phyloP scores from a whole-genome alignment of 2,113 vertebrate genomes.

The Poeciliopsis turrubarensis region DNA sequence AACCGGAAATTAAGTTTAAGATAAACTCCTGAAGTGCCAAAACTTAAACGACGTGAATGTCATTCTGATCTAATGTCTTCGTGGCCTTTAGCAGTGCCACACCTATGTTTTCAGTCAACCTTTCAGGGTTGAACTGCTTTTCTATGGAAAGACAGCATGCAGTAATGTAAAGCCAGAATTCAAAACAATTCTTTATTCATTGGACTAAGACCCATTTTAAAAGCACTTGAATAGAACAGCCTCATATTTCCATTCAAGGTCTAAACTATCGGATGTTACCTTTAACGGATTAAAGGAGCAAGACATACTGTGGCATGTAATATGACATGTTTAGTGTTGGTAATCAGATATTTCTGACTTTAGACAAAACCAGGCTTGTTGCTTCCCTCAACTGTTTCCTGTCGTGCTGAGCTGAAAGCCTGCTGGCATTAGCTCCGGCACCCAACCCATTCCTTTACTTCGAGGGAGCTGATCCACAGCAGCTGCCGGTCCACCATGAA shows the following conservation, averaged over 20 bases:
- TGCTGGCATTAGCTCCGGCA: background rate
- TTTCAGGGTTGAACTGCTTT: background rate
- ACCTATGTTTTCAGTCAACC: background rate
- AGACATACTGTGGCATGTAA: background rate
- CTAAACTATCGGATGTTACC: background rate
- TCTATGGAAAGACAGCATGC: background rate
- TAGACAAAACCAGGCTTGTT: background rate
- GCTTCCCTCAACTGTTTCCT: background rate
- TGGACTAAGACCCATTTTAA: background rate
- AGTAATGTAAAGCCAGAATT: background rate
- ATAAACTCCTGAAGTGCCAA: background rate
- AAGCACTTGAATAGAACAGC: background rate
- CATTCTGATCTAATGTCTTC: constrained; percentile 4
- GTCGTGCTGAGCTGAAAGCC: background rate
- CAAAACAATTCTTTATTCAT: background rate
- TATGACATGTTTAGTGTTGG: background rate
- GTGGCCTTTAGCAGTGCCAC: background rate
- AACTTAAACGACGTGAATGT: background rate
- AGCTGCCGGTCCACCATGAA: background rate
- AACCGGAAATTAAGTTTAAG: constrained; percentile 19
- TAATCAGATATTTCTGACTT: constrained; percentile 5
- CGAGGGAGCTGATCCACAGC: background rate
- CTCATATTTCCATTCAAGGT: background rate
- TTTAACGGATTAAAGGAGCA: constrained; percentile 4
- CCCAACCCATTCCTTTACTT: background rate